Evolutionary conservation across 1,140 invertebrate genomes (phyloP), one percentile per base, ranked within the genome.

Genomic region (Lucilia cuprina): DNA sequence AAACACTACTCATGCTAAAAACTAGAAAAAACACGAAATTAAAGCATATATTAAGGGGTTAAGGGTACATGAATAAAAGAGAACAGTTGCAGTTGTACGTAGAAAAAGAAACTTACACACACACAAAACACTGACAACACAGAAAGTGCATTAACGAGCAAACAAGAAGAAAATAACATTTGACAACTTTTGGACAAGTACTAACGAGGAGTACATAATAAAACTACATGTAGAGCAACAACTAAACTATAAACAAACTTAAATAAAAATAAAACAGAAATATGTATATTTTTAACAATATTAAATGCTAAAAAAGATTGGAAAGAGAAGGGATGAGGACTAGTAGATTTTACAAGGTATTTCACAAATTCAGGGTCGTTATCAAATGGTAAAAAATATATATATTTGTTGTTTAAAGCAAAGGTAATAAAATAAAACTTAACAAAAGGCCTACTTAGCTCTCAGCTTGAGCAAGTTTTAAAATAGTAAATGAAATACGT

Each of bases 81-180:
- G 41, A 41, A 21, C 25, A 75, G 19, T 75, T 34, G 25, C 21
- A 30, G 19, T 75, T 13, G 74, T 77, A 35, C 10, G 13, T 34
- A 8, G 13, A 41, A 14, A 12, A 75, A 17, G 41, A 34, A 34
- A 25, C 4, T 3, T 17, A 41, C 35, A 8, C 0, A 41, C 74
- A 41, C 34, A 14, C 13, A 41, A 2, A 77, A 14, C 12, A 77
- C 74, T 41, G 34, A 35, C 77, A 80, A 80, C 77, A 80, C 77
- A 80, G 77, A 80, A 80, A 80, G 21, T 80, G 77, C 77, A 80
- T 80, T 50, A 80, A 80, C 77, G 77, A 80, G 65, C 65, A 70
- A 70, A 70, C 65, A 70, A 80, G 21, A 13, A 80, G 49, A 41
- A 41, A 34, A 34, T 7, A 74, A 50, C 19, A 80, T 80, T 80